These are phyloP conservation scores for Sebastes trivittatus DNA, from an alignment of 2,797 vertebrate genomes.

Conservation along the genomic window DNA sequence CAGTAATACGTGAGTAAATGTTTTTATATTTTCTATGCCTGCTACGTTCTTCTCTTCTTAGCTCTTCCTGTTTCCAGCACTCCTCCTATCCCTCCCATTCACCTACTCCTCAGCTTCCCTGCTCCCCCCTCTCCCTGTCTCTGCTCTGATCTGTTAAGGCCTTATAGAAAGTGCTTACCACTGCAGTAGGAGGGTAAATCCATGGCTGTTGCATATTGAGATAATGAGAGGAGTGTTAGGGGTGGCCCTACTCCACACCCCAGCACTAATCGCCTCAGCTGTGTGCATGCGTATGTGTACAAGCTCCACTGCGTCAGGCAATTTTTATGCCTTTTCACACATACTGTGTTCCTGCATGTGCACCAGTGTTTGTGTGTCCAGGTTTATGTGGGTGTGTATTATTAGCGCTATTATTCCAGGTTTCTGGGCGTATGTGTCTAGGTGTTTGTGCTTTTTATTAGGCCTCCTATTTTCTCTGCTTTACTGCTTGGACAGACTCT, in stretches of 20 bases:
- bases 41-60: not conserved
- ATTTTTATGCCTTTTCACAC: conserved; percentile 48
- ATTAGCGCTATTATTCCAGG: conserved; percentile 57
- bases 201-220: conserved; percentile 70
- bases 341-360: conserved; percentile 12
- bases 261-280: conserved; percentile 60
- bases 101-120: conserved; percentile 17
- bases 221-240: conserved; percentile 73
- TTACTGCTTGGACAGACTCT: conserved; percentile 68
- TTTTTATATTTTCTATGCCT: not conserved
- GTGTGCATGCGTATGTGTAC: conserved; percentile 36
- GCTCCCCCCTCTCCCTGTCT: conserved; percentile 18
- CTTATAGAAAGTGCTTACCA: conserved; percentile 70
- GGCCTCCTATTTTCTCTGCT: conserved; percentile 68
- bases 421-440: conserved; percentile 47
- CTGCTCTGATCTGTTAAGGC: conserved; percentile 63
- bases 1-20: not conserved
- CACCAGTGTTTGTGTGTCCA: conserved; percentile 10
- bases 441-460: conserved; percentile 72
- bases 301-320: conserved; percentile 18
- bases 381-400: conserved; percentile 48
- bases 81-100: not conserved
- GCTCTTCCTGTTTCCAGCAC: not conserved
- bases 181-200: conserved; percentile 69
- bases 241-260: conserved; percentile 64